Evolutionary conservation across 2,888 invertebrate species (phyloP).

Genomic region (Tigriopus californicus): DNA sequence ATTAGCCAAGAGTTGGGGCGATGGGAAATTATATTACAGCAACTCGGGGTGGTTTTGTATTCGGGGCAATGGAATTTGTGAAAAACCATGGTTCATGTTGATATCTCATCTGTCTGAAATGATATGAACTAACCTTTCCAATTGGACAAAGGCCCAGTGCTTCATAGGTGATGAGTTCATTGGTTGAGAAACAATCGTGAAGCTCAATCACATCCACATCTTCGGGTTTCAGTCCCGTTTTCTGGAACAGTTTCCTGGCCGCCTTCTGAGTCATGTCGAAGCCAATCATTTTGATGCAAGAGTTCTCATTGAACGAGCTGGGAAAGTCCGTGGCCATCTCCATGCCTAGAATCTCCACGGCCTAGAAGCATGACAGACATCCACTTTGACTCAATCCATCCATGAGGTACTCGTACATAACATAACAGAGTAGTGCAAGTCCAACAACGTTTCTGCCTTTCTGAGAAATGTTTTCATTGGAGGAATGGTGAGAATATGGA

Average conservation of each 20-base stretch:
- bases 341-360: constrained; percentile 89
- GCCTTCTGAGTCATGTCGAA: constrained; percentile 83
- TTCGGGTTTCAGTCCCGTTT: constrained; percentile 49
- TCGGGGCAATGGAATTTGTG: no score
- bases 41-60: no score
- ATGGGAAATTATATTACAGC: no score
- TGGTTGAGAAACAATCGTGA: constrained; percentile 95
- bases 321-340: constrained; percentile 87
- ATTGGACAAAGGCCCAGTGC: constrained; percentile 65
- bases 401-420: no score
- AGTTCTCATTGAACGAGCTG: constrained; percentile 59
- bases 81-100: no score
- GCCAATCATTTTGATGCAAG: constrained; percentile 60
- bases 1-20: no score
- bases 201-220: constrained; percentile 80
- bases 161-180: constrained; percentile 92
- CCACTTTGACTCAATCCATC: no score
- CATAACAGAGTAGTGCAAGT: no score
- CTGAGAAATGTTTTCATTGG: no score
- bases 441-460: no score
- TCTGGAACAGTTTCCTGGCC: constrained; percentile 49
- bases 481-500: no score
- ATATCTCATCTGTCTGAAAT: no score
- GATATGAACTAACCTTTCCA: constrained; percentile 23
- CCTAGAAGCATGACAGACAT: constrained; percentile 31